Conservation (phyloP, 2,888 invertebrate species). For the Diaperis boleti region DNA sequence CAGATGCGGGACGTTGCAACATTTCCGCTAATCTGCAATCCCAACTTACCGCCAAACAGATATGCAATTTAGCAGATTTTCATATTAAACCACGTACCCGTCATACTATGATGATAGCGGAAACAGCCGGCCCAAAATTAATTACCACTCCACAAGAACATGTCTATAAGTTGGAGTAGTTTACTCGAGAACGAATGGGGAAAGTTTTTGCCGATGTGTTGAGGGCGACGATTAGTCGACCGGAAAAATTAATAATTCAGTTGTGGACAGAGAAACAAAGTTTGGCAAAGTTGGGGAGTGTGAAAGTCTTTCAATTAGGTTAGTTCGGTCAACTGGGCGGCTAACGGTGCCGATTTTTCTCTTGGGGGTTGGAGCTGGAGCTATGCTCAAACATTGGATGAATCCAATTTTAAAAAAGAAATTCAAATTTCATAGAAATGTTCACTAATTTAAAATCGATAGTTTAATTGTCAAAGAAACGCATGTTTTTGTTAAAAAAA, state of each 20-base stretch:
- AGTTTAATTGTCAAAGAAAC: no score
- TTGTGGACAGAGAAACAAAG: not conserved
- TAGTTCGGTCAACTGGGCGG: constrained; percentile 1
- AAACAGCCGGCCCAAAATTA: constrained; percentile 18
- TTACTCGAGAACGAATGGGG: no score
- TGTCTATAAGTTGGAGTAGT: constrained; percentile 15
- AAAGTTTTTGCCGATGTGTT: no score
- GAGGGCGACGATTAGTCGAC: no score
- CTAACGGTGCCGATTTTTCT: no score
- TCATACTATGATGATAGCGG: not conserved
- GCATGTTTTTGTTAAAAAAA: no score
- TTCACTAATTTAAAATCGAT: no score
- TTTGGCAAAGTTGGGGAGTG: constrained; percentile 3
- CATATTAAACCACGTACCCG: constrained; percentile 2
- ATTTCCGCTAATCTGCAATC: constrained; percentile 16
- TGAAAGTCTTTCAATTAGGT: not conserved
- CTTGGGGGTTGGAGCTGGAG: no score
- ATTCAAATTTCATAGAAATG: no score
- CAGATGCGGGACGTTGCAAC: not conserved
- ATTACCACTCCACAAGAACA: constrained; percentile 23
- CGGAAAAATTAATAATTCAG: constrained; percentile 2
- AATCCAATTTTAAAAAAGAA: no score
- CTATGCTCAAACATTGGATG: no score
- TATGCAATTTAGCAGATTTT: constrained; percentile 8
- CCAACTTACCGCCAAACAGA: not conserved